A percentile compares a stretch with the other conserved stretches of the same genome.
These are phyloP conservation scores for Tinea pellionella DNA, from an alignment of 2,888 invertebrate species.

Conservation along the genomic window DNA sequence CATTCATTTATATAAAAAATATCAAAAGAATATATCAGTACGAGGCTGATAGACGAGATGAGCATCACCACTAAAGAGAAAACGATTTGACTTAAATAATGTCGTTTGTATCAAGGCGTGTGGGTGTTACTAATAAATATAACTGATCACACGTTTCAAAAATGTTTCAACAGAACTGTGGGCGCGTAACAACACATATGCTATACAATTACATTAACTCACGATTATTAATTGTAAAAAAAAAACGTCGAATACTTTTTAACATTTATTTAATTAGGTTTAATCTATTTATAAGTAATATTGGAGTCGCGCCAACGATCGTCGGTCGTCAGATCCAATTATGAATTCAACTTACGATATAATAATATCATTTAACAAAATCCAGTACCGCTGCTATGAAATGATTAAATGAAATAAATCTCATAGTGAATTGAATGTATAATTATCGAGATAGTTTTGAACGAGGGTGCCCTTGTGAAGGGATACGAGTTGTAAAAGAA, in stretches of 20 bases:
- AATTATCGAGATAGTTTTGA: slow-evolving; percentile 24
- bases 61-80: slow-evolving; percentile 30
- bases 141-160: slow-evolving; percentile 23
- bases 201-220: background rate
- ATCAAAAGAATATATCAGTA: background rate
- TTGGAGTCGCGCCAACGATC: background rate
- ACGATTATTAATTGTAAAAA: background rate
- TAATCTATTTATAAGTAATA: background rate
- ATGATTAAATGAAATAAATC: background rate
- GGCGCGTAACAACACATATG: background rate
- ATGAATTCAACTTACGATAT: background rate
- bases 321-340: background rate
- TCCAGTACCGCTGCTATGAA: background rate
- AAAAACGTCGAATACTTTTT: background rate
- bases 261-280: background rate
- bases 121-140: slow-evolving; percentile 33
- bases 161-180: background rate
- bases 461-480: slow-evolving; percentile 10
- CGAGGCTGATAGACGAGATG: background rate
- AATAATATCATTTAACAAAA: background rate
- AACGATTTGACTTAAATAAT: slow-evolving; percentile 39
- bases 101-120: slow-evolving; percentile 34
- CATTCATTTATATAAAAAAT: background rate
- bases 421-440: slow-evolving; percentile 30
- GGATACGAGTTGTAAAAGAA: background rate